Percentiles rank a stretch among this genome's conserved stretches.
These are phyloP conservation scores for Drosophila kanekoi DNA, from an alignment of 2,888 invertebrate genomes.

Conservation along the genomic window DNA sequence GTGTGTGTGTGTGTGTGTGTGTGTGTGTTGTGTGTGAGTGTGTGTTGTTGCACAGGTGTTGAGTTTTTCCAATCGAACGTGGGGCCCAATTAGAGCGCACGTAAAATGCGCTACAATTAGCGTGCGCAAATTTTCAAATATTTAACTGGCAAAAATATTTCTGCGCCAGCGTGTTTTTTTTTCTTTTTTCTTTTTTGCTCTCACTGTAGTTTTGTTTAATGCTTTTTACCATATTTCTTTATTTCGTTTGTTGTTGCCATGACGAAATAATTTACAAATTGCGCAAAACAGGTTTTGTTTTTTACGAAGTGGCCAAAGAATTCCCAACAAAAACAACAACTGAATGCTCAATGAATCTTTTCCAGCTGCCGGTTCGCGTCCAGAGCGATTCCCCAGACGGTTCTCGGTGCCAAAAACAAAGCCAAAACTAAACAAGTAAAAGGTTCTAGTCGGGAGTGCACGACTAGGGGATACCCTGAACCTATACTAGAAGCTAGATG, in stretches of 20 bases:
- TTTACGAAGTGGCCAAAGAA: conserved; percentile 19
- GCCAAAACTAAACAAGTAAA: background rate
- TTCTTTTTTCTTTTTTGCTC: background rate
- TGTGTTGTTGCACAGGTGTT: conserved; percentile 26
- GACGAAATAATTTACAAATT: conserved; percentile 76
- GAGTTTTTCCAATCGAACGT: conserved; percentile 53
- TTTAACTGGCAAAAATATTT: conserved; percentile 41
- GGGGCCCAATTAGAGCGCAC: conserved; percentile 60
- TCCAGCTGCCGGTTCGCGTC: conserved; percentile 31
- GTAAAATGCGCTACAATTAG: conserved; percentile 56
- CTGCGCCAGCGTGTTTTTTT: conserved; percentile 18
- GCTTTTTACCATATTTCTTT: conserved; percentile 17
- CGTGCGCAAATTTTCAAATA: conserved; percentile 47
- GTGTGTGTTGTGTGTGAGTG: too few species aligned
- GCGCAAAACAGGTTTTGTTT: conserved; percentile 62
- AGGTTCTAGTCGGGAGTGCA: too few species aligned
- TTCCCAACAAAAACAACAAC: conserved; percentile 30
- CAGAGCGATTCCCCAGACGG: conserved; percentile 25
- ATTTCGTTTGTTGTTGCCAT: conserved; percentile 44
- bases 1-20: background rate
- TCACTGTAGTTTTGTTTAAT: conserved; percentile 23
- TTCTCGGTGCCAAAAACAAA: conserved; percentile 30
- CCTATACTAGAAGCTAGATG: too few species aligned
- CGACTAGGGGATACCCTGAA: too few species aligned
- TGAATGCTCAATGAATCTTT: conserved; percentile 57